Evolutionary conservation across 2,113 vertebrate species (phyloP), one percentile per base, ranked within the genome.

Genomic region (Sigmodon hispidus): DNA sequence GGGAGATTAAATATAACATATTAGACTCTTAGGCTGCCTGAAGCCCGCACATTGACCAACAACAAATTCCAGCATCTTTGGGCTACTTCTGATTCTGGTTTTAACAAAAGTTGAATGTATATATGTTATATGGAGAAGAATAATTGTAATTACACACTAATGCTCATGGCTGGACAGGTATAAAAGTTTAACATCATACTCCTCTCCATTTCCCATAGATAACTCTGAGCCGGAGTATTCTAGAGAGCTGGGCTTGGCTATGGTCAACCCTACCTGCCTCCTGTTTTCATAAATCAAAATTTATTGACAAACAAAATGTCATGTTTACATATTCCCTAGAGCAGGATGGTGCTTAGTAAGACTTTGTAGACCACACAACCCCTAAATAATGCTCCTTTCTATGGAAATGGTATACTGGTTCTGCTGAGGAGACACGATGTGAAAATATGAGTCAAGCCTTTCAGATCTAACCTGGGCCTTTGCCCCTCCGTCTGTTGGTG

Each of bases 241-340:
- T 91, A 16, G 22, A 92, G 63, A 89, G 29, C 5, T 90, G n/a
- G 61, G 21, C n/a, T 92, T 96, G 52, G 72, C 87, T 91, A 72
- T 87, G 43, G 36, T 48, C 36, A 52, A 93, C 69, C 57, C 59
- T 86, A 11, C 21, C 31, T n/a, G 24, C 45, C 87, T 67, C n/a
- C 87, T 96, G 50, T 43, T 96, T 90, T 65, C 93, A 52, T 85
- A 90, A 96, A 87, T 92, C 93, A 93, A 96, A 59, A 87, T 95
- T 91, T 92, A 87, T 93, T 88, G 59, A 77, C 69, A 67, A n/a
- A 26, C 2, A 65, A 79, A 61, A 81, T 76, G 3, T 59, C 50
- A 48, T 84, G 70, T 87, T 90, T 80, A 19, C 50, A 63, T 61
- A 40, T 84, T 79, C 17, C 65, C 22, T 70, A 2, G 19, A 55